A percentile compares a stretch with the other conserved stretches of the same genome.
Evolutionary conservation across 2,113 vertebrate species (phyloP).

Genomic region (Apaloderma vittatum): DNA sequence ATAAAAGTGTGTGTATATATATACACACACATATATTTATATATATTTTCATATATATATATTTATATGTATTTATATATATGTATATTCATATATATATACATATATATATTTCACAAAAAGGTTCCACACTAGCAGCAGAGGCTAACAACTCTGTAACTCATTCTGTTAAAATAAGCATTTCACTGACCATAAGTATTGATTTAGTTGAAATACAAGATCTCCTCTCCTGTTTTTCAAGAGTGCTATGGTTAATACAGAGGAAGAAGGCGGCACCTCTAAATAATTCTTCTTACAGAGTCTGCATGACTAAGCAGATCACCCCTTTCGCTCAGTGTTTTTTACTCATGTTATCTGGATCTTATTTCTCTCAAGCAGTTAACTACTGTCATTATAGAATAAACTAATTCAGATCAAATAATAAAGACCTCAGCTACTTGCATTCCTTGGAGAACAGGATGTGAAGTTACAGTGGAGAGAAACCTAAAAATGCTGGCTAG

Average conservation of each 20-base stretch:
- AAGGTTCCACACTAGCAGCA: neutral
- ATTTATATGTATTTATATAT: no score
- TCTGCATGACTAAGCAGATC: conserved; percentile 21
- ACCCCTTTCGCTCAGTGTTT: neutral
- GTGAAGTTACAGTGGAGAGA: neutral
- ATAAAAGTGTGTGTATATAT: neutral
- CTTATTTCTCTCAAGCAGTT: neutral
- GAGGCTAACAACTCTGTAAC: neutral
- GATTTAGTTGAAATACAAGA: conserved; percentile 42
- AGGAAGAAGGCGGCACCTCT: conserved; percentile 26
- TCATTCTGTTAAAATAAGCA: conserved; percentile 24
- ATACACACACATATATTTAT: no score
- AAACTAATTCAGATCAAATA: conserved; percentile 17
- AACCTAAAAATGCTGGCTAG: neutral
- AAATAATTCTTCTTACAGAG: neutral
- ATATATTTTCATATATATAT: no score
- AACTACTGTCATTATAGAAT: neutral
- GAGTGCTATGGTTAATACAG: neutral
- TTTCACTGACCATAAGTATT: neutral
- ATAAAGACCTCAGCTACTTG: neutral
- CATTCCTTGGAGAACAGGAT: conserved; percentile 8
- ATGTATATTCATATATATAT: no score
- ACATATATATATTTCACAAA: neutral
- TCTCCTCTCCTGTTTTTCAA: neutral
- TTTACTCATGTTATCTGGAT: neutral